Base-by-base conservation (phyloP, 2,113 vertebrate species). In the Raphicerus campestris region DNA sequence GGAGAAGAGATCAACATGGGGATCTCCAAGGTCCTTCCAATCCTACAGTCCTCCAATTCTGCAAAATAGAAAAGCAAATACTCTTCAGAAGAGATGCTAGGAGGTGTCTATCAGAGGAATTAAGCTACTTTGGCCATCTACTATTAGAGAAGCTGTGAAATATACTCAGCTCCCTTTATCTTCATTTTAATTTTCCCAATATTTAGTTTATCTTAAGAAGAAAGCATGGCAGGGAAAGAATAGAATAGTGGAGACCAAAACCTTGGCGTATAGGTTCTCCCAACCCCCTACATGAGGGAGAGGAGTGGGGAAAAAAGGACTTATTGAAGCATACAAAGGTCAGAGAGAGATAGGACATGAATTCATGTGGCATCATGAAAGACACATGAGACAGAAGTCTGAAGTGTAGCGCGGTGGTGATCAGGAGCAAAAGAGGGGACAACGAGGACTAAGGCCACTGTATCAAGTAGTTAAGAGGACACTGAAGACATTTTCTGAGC, bases 351-450 rank as follows among this genome's bases (percentile, higher is more conserved):
- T 1, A 13, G 78, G 61, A 9, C 35, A 2, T 14, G 51, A 28
- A 56, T 75, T 61, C 61, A 86, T 1, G 15, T 0, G 20, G 19
- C 45, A 51, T 13, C 39, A 6, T 10, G 16, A 58, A 63, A 89
- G 53, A 13, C 6, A 0, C 0, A 0, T 3, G 45, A 35, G 3
- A 2, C 15, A 20, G 19, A 42, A 30, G 15, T 17, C 17, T 22
- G 16, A 80, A 6, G 42, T 6, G 15, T 1, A 53, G 35, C 22
- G 9, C 5, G 22, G 10, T 3, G 2, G 14, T 39, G 5, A 20
- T 42, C 55, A n/a, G 60, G 70, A 83, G 39, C n/a, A 10, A 26
- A 56, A 32, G 32, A 20, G 4, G 1, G 3, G 19, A 19, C 28
- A 8, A 45, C 47, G 30, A 78, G 35, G 39, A n/a, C 17, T 0